phyloP scores from a whole-genome alignment of 2,113 vertebrate genomes.

The Numenius arquata region DNA sequence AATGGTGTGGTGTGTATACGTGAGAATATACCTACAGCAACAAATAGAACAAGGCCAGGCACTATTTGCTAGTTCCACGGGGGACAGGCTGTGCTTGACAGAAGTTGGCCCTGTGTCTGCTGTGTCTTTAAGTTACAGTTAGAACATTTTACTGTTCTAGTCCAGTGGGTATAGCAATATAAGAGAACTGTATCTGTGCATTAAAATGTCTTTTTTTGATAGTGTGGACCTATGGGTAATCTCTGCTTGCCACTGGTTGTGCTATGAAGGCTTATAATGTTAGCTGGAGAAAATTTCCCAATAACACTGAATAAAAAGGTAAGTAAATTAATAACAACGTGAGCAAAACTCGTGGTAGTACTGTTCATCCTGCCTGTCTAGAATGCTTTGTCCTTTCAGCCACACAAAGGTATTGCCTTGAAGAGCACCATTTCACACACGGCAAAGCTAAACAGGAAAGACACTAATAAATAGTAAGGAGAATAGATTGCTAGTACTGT shows the following conservation, averaged over 20 bases:
- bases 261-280: neutral
- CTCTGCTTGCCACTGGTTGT: neutral
- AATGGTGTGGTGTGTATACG: too few relatives aligned
- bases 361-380: neutral
- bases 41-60: neutral
- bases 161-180: neutral
- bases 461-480: neutral
- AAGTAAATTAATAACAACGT: neutral
- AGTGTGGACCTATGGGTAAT: neutral
- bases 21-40: neutral
- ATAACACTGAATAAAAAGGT: neutral
- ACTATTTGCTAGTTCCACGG: neutral
- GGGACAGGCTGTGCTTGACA: neutral
- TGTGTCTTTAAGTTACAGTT: neutral
- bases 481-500: neutral
- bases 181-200: neutral
- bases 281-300: neutral
- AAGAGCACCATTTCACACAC: neutral
- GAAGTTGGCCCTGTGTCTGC: neutral
- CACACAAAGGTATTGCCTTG: neutral
- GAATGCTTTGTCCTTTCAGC: neutral
- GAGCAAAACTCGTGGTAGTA: neutral
- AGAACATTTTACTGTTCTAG: neutral
- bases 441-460: neutral
- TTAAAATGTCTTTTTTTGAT: neutral